Conservation (phyloP, 2,888 invertebrate species). For the Orthosia gothica region DNA sequence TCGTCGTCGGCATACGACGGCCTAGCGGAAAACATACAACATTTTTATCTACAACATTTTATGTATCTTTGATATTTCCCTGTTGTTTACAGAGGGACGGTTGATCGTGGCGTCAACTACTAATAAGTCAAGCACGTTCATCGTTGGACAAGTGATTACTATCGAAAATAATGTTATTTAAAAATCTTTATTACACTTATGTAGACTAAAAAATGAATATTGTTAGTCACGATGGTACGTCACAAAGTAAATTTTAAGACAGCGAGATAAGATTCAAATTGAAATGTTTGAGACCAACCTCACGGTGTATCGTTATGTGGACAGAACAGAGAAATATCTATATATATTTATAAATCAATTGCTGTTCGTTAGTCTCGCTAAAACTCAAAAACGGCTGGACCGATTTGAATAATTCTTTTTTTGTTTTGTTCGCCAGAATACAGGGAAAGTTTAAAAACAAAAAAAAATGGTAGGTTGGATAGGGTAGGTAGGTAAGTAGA, state of each 20-base stretch:
- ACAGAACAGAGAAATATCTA: not conserved
- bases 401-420: no score
- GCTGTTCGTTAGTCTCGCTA: no score
- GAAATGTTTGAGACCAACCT: not conserved
- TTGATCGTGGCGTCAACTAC: not conserved
- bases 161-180: no score
- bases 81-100: not conserved
- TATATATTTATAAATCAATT: no score
- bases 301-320: not conserved
- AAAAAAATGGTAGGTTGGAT: no score
- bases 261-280: not conserved
- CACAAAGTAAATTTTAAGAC: not conserved
- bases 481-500: no score
- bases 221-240: slow-evolving; percentile 16
- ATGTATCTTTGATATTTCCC: not conserved
- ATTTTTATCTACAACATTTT: slow-evolving; percentile 22
- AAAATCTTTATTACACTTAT: not conserved
- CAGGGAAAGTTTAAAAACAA: no score
- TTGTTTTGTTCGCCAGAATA: no score
- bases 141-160: not conserved
- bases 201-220: not conserved
- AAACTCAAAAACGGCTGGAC: no score
- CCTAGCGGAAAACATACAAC: slow-evolving; percentile 51
- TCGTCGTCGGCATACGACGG: slow-evolving; percentile 63
- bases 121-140: not conserved